phyloP scores from a whole-genome alignment of 2,113 vertebrate species.

The Hyperopisus bebe region DNA sequence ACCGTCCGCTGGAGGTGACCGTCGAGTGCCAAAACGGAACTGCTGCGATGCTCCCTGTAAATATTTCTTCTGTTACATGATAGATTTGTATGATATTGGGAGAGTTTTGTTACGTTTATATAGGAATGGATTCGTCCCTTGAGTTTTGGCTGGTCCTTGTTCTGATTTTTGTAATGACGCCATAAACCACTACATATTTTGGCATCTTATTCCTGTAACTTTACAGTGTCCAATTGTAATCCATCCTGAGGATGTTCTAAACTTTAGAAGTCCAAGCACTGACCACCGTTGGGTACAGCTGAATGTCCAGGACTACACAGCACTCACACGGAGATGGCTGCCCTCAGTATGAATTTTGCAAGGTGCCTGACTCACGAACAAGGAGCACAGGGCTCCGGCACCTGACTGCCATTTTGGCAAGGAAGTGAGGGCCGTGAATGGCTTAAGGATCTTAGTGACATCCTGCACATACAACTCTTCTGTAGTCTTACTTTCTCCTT shows the following conservation, averaged over 20 bases:
- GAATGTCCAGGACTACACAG: background rate
- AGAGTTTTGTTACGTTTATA: slow-evolving; percentile 80
- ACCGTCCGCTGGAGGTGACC: slow-evolving; percentile 35
- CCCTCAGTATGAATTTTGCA: background rate
- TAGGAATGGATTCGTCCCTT: slow-evolving; percentile 49
- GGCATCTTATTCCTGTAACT: slow-evolving; percentile 48
- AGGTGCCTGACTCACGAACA: background rate
- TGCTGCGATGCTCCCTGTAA: slow-evolving; percentile 72
- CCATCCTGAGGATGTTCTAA: background rate
- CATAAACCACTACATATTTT: slow-evolving; percentile 55
- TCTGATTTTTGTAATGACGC: slow-evolving; percentile 43
- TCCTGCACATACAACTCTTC: slow-evolving; percentile 10
- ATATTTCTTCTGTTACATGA: slow-evolving; percentile 69
- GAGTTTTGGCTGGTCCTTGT: slow-evolving; percentile 29
- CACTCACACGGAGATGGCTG: background rate
- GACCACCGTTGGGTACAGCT: background rate
- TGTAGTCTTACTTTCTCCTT: slow-evolving; percentile 30
- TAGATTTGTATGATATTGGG: slow-evolving; percentile 73
- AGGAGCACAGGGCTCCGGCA: background rate
- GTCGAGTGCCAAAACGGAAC: slow-evolving; percentile 84
- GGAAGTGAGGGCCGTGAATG: background rate
- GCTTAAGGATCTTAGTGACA: background rate
- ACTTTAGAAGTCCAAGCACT: background rate
- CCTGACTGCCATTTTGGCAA: background rate
- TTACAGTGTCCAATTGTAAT: slow-evolving; percentile 39